These are phyloP conservation scores for Rhizomys pruinosus DNA, from an alignment of 2,113 vertebrate species.

Conservation along the genomic window DNA sequence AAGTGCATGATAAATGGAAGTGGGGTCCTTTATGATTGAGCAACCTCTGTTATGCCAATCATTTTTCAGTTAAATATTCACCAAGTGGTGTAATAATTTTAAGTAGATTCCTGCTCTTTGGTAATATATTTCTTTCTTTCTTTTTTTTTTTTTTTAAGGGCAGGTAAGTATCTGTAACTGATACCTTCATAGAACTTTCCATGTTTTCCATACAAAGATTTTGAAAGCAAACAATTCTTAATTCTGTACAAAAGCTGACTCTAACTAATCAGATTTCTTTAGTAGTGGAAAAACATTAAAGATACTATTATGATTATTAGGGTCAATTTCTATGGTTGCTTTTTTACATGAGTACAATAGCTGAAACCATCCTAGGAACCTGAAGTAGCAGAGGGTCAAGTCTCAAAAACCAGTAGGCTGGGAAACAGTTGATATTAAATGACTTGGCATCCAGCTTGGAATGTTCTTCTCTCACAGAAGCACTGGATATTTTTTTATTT, in stretches of 20 bases:
- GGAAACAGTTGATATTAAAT: background rate
- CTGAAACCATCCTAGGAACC: background rate
- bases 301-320: background rate
- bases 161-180: constrained; percentile 14
- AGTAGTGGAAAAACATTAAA: background rate
- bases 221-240: constrained; percentile 23
- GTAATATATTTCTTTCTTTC: constrained; percentile 39
- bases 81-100: background rate
- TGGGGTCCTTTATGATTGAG: background rate
- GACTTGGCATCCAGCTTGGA: background rate
- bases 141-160: too few species aligned
- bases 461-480: background rate
- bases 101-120: constrained; percentile 6
- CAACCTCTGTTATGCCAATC: background rate
- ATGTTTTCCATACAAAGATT: background rate
- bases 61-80: constrained; percentile 33
- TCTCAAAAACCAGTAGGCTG: background rate
- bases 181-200: background rate
- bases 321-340: background rate
- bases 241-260: background rate
- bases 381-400: background rate
- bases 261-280: background rate
- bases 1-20: background rate
- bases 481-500: background rate
- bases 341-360: background rate